Base-by-base conservation (phyloP, 2,797 vertebrate genomes). In the Tangara arthus region DNA sequence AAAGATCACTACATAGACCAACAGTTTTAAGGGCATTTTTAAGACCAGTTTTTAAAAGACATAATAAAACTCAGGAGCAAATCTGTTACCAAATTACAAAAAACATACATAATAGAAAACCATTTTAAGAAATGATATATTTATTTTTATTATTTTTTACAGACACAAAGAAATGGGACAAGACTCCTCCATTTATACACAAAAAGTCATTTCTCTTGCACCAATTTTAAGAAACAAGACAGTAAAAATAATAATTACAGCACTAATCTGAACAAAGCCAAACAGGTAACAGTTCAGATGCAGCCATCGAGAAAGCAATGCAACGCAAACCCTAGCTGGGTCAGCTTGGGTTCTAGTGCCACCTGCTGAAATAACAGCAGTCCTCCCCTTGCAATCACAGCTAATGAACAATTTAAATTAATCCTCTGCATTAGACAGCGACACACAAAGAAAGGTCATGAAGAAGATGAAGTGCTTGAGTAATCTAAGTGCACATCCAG, bases 401-500 rank as follows among this genome's bases (percentile, higher is more conserved):
- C 39, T 47, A 91, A 41, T 18, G 75, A 0, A 4, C 21, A 66
- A 27, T 49, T 88, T 46, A 65, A 70, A 78, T 82, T 56, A 90
- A 91, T 55, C 28, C 56, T 72, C 77, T 53, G 70, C 35, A 65
- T 59, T 61, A 32, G 39, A 59, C 23, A 27, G 52, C 46, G 76
- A 59, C 10, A 50, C 4, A 7, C 4, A 18, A 87, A 49, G 35
- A 64, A 91, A 59, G 32, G 88, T 98, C 95, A 98, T 2, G 90
- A 49, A 34, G 96, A 83, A 39, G 97, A 61, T 4, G 95, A 86
- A 42, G 93, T 87, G 79, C 82, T 89, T 57, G 95, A 96, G 70
- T 98, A 98, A 49, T 98, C 98, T 89, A 98, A 97, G 93, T 98
- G 98, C 91, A 98, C 84, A 44, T 98, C 98, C 94, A 99, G 94